A percentile compares a stretch with the other conserved stretches of the same genome.
phyloP scores from a whole-genome alignment of 2,888 invertebrate genomes.

The Eupithecia subumbrata region DNA sequence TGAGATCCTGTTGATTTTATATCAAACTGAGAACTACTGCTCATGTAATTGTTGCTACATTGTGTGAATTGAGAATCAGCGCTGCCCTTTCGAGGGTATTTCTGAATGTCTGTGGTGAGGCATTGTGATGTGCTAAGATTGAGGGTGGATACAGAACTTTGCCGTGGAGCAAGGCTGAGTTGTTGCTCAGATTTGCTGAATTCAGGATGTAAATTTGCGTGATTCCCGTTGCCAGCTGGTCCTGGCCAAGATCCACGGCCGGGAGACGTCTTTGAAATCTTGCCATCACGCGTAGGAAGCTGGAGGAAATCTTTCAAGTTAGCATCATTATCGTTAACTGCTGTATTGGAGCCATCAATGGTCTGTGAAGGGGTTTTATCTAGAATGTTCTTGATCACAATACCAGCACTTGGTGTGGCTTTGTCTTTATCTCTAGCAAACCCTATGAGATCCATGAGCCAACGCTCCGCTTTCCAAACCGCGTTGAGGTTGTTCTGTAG shows the following conservation, averaged over 20 bases:
- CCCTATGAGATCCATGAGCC: constrained; percentile 98
- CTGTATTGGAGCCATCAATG: constrained; percentile 65
- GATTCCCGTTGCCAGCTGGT: constrained; percentile 85
- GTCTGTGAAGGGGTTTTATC: constrained; percentile 66
- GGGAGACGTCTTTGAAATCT: constrained; percentile 89
- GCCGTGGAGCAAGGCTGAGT: constrained; percentile 81
- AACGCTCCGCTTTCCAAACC: constrained; percentile 97
- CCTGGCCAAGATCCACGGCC: constrained; percentile 95
- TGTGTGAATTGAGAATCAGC: constrained; percentile 85
- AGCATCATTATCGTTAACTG: constrained; percentile 74
- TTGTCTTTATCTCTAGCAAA: constrained; percentile 92
- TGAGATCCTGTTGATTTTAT: constrained; percentile 73
- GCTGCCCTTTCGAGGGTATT: constrained; percentile 82
- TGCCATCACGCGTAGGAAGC: constrained; percentile 88
- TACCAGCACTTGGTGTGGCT: constrained; percentile 74
- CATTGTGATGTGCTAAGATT: constrained; percentile 84
- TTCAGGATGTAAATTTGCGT: constrained; percentile 85
- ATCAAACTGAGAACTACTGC: constrained; percentile 76
- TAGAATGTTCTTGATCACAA: constrained; percentile 73
- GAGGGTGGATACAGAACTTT: constrained; percentile 77
- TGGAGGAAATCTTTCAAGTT: constrained; percentile 84
- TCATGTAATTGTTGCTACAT: constrained; percentile 77
- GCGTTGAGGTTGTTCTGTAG: constrained; percentile 93
- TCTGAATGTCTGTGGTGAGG: constrained; percentile 74
- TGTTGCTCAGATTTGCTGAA: constrained; percentile 94